Base-by-base conservation (phyloP, 1,140 invertebrate genomes). In the Magallana ariakensis region DNA sequence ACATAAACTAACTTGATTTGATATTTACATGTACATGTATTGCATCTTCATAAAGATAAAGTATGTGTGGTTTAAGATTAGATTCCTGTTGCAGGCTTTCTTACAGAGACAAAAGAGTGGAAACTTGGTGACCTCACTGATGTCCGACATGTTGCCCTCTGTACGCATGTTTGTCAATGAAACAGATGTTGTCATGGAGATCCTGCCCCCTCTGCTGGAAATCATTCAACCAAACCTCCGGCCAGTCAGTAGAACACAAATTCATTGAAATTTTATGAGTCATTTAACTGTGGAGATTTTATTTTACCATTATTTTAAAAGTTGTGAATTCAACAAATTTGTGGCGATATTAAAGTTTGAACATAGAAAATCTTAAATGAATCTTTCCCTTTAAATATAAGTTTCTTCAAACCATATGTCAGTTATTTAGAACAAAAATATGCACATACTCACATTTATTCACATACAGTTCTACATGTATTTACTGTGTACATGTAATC, bases 151-250 rank as follows among this genome's bases (percentile, higher is more conserved):
- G 92, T 90, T 95, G 6, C 96, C 97, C 66, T 93, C 94, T 22
- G 95, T 96, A 16, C 94, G 96, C 88, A 95, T 96, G 70, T 96
- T 96, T 90, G 95, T 96, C 33, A 95, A 95, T 95, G 46, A 93
- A 90, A 8, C 53, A 3, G 55, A 95, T 95, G 4, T 94, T 97
- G 93, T 96, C 13, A 93, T 97, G 16, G 98, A 99, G 90, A 93
- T 97, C 5, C 91, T 98, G 26, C 97, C 98, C 6, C 95, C 97
- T 60, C 92, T 99, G 33, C 95, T 96, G 13, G 96, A 97, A 80
- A 96, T 99, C 80, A 95, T 98, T 15, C 96, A 96, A 84, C 98
- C 98, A 0, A 95, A 95, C 55, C 95, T 98, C 2, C 95, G 98
- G 84, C 97, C 97, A 3, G 97, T 98, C 90, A 93, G 94, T 93